Base-by-base conservation (phyloP, 2,797 vertebrate species). In the Cryptoblepharus egeriae region DNA sequence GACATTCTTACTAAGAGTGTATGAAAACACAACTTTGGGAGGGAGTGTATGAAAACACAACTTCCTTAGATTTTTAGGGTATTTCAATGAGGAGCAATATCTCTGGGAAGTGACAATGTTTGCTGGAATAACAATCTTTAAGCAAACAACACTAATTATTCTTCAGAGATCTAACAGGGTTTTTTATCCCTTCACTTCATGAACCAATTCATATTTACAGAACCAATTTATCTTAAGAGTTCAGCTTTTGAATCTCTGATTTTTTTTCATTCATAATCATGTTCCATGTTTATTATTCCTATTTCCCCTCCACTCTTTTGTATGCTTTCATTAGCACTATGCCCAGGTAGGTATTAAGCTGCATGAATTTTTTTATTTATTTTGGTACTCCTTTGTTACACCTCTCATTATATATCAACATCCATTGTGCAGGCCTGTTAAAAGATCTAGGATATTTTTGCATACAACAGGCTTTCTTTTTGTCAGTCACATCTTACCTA, bases 281-380 rank as follows among this genome's bases (percentile, higher is more conserved):
- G 85, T 92, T 78, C 91, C 87, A 85, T 91, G 18, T 87, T 88
- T 90, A 81, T 94, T 91, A 90, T 93, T 92, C 92, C 87, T 95
- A 86, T 94, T 87, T 95, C 78, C 74, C 74, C 77, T 85, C 85
- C 89, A 89, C 85, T 85, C 76, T 91, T n/a, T 88, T 80, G 85
- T 95, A 91, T 83, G 95, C 95, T 95, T 92, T 92, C 93, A 81
- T 79, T 93, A 98, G 96, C 92, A 96, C 95, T 91, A 91, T 97
- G 91, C 97, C 96, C 94, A 97, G 97, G 97, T 98, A 97, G 94
- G 97, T 97, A 94, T 92, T 57, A 70, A 82, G 80, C 0, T 65
- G 95, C 95, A 95, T 94, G 93, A 86, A 45, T 86, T 75, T 75
- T n/a, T 73, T 32, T 10, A 4, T 86, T 84, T 80, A 88, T 83